phyloP scores from a whole-genome alignment of 2,797 vertebrate species.

The Poecilia wingei region DNA sequence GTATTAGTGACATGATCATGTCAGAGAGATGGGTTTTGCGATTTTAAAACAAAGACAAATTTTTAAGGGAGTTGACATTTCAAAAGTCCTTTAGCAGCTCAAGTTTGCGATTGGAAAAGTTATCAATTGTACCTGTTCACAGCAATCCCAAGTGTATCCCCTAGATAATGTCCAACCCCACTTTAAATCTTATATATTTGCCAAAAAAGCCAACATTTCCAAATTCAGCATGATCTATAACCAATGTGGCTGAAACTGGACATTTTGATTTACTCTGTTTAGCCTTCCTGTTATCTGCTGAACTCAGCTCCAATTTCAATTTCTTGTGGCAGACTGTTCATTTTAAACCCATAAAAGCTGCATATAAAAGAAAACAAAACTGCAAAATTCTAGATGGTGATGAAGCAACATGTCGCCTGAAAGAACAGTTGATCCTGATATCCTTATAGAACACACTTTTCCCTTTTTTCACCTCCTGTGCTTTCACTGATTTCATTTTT shows the following conservation, averaged over 20 bases:
- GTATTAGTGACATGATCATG: not conserved
- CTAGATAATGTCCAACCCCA: not conserved
- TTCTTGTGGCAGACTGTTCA: not conserved
- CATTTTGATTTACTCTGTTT: not conserved
- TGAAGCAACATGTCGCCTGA: not conserved
- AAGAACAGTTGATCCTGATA: not conserved
- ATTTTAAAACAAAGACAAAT: slow-evolving; percentile 1
- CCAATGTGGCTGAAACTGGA: not conserved
- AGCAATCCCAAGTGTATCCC: not conserved
- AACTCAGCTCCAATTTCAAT: not conserved
- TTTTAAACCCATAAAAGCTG: not conserved
- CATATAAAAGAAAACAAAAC: not conserved
- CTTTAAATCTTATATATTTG: not conserved
- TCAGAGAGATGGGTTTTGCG: not conserved
- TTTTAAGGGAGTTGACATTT: not conserved
- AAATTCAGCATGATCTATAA: not conserved
- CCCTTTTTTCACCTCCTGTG: not conserved
- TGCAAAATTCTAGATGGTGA: not conserved
- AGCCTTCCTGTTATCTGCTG: not conserved
- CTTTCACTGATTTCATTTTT: not conserved
- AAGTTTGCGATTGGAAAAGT: not conserved
- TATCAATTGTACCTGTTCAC: not conserved
- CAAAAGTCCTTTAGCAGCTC: not conserved
- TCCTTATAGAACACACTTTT: not conserved
- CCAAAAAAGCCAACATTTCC: not conserved